Percentiles rank a stretch among this genome's conserved stretches.
These are phyloP conservation scores for Emberiza fucata DNA, from an alignment of 2,113 vertebrate species.

Conservation along the genomic window DNA sequence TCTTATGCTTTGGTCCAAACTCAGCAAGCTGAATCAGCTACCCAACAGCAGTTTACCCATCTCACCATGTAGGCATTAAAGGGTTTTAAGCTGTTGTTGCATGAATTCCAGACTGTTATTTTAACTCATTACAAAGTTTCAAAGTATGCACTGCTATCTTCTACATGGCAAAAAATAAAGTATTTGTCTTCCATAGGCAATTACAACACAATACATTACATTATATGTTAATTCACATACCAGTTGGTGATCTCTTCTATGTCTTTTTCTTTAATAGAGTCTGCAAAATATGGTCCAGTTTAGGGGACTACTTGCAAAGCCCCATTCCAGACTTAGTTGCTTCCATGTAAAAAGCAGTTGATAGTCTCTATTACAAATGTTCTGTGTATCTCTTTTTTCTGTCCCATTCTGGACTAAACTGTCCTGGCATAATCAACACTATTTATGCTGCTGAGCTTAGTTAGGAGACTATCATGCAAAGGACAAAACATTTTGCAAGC, in stretches of 20 bases:
- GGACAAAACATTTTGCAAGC: not conserved
- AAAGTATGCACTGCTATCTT: not conserved
- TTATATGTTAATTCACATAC: not conserved
- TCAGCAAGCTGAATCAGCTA: not conserved
- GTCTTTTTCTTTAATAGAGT: not conserved
- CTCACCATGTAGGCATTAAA: not conserved
- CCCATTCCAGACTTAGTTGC: not conserved
- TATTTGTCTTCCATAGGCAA: not conserved
- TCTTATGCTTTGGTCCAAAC: not conserved
- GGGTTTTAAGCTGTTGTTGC: not conserved
- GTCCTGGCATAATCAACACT: not conserved
- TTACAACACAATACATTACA: not conserved
- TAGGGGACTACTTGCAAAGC: not conserved
- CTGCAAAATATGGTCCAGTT: not conserved
- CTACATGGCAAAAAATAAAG: not conserved
- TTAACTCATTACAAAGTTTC: not conserved
- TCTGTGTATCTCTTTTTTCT: not conserved
- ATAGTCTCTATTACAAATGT: accelerated
- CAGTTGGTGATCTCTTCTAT: not conserved
- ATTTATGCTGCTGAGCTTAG: not conserved
- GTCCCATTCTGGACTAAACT: not conserved
- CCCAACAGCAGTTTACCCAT: not conserved
- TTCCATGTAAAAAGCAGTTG: not conserved
- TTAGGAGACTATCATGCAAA: not conserved
- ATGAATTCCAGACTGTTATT: not conserved